A percentile compares a stretch with the other conserved stretches of the same genome.
Evolutionary conservation across 2,797 vertebrate species (phyloP).

Genomic region (Sebastes flavidus): DNA sequence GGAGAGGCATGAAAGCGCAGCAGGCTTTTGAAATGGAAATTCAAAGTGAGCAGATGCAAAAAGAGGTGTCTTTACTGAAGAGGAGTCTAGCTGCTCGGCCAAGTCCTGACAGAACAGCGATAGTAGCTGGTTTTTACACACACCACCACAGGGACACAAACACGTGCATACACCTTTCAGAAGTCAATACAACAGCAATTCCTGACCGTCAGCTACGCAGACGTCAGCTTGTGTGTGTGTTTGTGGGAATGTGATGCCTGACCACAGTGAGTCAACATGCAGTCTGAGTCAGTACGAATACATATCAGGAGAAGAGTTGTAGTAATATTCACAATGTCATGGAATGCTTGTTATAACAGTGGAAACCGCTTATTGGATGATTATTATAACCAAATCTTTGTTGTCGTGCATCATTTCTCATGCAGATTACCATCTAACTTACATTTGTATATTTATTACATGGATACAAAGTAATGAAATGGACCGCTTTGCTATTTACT

Average conservation of each 20-base stretch:
- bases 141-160: not conserved
- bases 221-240: conserved; percentile 6
- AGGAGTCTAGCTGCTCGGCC: not conserved
- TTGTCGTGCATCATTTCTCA: too few species aligned
- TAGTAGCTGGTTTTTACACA: not conserved
- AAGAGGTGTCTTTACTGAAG: not conserved
- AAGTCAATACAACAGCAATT: conserved; percentile 13
- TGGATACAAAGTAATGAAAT: too few species aligned
- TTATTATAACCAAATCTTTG: too few species aligned
- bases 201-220: not conserved
- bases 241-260: conserved; percentile 13
- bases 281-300: conserved; percentile 2
- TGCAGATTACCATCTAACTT: too few species aligned
- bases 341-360: not conserved
- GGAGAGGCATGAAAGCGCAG: conserved; percentile 26
- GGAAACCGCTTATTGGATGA: too few species aligned
- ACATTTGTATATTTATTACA: too few species aligned
- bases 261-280: conserved; percentile 10
- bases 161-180: not conserved
- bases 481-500: too few species aligned
- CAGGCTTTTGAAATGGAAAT: conserved; percentile 58
- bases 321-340: conserved; percentile 2
- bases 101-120: conserved; percentile 7
- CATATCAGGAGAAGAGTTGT: not conserved
- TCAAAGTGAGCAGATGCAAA: conserved; percentile 15